phyloP scores from a whole-genome alignment of 2,797 vertebrate genomes.

The Sebastes umbrosus region DNA sequence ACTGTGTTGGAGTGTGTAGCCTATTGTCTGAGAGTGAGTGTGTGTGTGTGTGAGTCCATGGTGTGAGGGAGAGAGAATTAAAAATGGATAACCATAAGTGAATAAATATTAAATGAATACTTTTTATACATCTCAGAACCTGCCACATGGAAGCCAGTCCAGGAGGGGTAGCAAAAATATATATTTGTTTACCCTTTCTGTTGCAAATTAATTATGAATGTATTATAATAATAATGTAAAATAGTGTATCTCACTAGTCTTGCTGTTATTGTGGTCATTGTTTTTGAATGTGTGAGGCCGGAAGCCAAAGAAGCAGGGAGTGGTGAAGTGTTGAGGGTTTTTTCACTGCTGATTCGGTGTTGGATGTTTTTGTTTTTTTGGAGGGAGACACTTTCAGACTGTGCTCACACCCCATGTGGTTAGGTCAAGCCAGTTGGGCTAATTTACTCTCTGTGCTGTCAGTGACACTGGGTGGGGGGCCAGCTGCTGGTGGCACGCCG shows the following conservation, averaged over 20 bases:
- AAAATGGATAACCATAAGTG: neutral
- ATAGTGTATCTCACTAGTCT: neutral
- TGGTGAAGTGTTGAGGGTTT: conserved; percentile 80
- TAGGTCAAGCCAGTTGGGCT: conserved; percentile 87
- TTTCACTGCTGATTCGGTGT: conserved; percentile 80
- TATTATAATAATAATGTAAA: neutral
- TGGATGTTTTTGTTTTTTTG: conserved; percentile 72
- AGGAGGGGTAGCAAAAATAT: no score
- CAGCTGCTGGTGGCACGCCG: conserved; percentile 48
- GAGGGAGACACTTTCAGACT: conserved; percentile 84
- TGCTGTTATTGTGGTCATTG: conserved; percentile 51
- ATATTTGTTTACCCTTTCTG: no score
- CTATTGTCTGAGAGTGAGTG: neutral
- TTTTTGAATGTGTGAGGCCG: conserved; percentile 81
- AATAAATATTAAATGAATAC: no score
- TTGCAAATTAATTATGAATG: no score
- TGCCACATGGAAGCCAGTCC: no score
- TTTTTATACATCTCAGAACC: no score
- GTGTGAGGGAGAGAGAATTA: no score
- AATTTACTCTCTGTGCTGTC: conserved; percentile 84
- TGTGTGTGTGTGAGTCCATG: neutral
- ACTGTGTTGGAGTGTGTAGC: neutral
- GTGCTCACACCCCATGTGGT: conserved; percentile 87
- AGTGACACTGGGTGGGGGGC: conserved; percentile 68
- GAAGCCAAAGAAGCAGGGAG: conserved; percentile 4